Base-by-base conservation (phyloP, 2,797 vertebrate species). In the Pampus argenteus region DNA sequence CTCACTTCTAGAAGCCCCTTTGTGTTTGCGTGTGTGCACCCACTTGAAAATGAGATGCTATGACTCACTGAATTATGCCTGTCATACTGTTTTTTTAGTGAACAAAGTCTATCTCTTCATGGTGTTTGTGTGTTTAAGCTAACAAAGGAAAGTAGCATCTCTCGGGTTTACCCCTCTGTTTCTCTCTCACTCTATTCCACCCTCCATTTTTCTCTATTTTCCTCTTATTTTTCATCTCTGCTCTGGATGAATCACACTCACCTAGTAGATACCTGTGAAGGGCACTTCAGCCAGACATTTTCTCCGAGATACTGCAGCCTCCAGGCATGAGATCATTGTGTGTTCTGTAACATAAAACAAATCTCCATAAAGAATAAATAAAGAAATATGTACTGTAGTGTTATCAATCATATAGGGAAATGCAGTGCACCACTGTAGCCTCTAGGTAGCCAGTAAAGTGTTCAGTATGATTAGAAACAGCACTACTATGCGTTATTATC, bases 181-280 rank as follows among this genome's bases (percentile, higher is more conserved):
- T 31, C 47, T 45, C n/a, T 66, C 17, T 23, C 8, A 7, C 13
- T 64, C 26, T 10, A 8, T 11, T 20, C n/a, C 29, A 8, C 31
- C 6, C 29, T 18, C 40, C 38, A 2, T 1, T 31, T 31, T 40
- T 14, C 5, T 36, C 2, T 31, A 13, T 38, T 56, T 42, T 18
- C 38, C 13, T 18, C 38, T 10, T 23, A 9, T 20, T 67, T 59
- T 29, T 26, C 2, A 5, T 18, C 47, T 1, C 18, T 59, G 61
- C 56, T 74, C 26, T 2, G 44, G 40, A 76, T 75, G 50, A 76
- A 59, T 82, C 71, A 77, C 58, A 52, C 66, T 78, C 65, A 59
- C 56, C 65, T 50, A 14, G 78, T 18, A 34, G 48, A 54, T 28
- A 69, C 50, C 74, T 72, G 60, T 48, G 61, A 81, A 76, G 75